Percentiles rank a stretch among this genome's conserved stretches.
phyloP scores from a whole-genome alignment of 2,113 vertebrate genomes.

The Petrocephalus zakoni region DNA sequence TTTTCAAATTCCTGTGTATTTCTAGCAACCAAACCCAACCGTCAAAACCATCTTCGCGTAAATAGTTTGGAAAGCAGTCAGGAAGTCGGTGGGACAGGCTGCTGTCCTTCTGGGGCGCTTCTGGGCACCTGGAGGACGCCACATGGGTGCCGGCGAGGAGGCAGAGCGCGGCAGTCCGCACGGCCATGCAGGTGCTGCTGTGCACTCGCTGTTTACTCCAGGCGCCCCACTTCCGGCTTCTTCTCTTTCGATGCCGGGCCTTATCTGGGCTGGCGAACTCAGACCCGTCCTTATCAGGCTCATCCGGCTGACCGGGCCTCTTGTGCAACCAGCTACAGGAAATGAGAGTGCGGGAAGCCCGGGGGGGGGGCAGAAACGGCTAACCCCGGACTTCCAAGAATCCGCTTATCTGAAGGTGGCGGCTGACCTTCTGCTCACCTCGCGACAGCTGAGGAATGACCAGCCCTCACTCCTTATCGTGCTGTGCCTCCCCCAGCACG shows the following conservation, averaged over 20 bases:
- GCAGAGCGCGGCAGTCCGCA: background rate
- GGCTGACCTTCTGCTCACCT: slow-evolving; percentile 34
- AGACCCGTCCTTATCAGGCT: slow-evolving; percentile 39
- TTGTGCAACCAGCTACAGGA: slow-evolving; percentile 41
- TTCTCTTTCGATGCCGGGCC: slow-evolving; percentile 20
- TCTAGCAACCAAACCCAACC: background rate
- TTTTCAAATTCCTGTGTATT: background rate
- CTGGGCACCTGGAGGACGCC: background rate
- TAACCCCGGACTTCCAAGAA: slow-evolving; percentile 37
- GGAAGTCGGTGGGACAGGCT: background rate
- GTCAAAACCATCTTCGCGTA: background rate
- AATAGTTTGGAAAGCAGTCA: background rate
- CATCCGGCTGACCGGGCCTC: slow-evolving; percentile 41
- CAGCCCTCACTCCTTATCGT: slow-evolving; percentile 17
- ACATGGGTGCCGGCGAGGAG: background rate
- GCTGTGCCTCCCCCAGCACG: background rate
- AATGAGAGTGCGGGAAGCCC: slow-evolving; percentile 22
- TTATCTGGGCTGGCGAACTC: slow-evolving; percentile 38
- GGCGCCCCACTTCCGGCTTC: background rate
- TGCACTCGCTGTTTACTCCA: background rate
- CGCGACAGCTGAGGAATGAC: slow-evolving; percentile 36
- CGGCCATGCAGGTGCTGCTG: background rate
- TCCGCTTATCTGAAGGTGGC: slow-evolving; percentile 39
- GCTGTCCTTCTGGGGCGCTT: background rate
- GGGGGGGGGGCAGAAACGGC: slow-evolving; percentile 30